These are phyloP conservation scores for Amphiprion percula DNA, from an alignment of 2,113 vertebrate genomes.

Conservation along the genomic window DNA sequence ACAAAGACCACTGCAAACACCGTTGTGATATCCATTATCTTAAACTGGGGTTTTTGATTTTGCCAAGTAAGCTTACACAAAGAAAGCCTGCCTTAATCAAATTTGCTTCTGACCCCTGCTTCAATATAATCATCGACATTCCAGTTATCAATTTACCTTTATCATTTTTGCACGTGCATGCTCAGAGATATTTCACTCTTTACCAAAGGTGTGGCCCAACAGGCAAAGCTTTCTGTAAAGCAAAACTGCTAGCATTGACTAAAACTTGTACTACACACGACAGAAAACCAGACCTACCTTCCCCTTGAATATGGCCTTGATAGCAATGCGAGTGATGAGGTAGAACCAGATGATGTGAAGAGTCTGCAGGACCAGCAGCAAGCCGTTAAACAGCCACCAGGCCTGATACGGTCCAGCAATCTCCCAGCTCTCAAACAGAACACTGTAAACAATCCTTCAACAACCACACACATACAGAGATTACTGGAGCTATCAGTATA, in stretches of 20 bases:
- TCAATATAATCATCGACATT: no score
- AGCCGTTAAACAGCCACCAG: conserved; percentile 94
- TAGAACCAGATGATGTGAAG: conserved; percentile 95
- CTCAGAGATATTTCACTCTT: no score
- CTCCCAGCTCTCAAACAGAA: conserved; percentile 95
- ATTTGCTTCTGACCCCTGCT: no score
- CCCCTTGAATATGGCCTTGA: conserved; percentile 91
- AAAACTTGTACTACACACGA: not conserved
- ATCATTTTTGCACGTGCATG: no score
- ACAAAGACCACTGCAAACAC: no score
- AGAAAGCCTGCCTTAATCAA: no score
- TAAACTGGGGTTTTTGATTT: no score
- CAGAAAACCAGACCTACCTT: conserved; percentile 83
- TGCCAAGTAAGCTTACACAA: no score
- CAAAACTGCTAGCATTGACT: not conserved
- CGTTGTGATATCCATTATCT: no score
- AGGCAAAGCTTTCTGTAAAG: no score
- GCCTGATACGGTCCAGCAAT: conserved; percentile 90
- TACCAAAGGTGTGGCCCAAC: no score
- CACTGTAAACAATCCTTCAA: conserved; percentile 79
- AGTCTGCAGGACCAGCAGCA: conserved; percentile 89
- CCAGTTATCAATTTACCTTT: no score
- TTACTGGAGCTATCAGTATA: not conserved
- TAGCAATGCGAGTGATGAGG: conserved; percentile 90
- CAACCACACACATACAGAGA: conserved; percentile 28